Evolutionary conservation across 2,113 vertebrate species (phyloP).

Genomic region (Melanerpes aurifrons): DNA sequence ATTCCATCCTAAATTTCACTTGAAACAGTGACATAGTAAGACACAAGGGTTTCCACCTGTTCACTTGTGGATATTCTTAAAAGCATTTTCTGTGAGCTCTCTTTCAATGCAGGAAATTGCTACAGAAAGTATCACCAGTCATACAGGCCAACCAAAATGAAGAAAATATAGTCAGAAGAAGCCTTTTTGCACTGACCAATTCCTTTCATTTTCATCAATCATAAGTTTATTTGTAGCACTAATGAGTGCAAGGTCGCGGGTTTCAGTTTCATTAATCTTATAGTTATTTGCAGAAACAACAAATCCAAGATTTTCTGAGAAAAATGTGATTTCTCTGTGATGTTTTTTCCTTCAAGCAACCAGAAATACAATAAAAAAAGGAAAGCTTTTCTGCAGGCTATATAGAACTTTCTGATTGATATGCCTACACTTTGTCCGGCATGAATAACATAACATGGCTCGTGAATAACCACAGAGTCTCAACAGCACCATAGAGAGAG

Average conservation of each 20-base stretch:
- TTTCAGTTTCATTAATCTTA: slow-evolving; percentile 5
- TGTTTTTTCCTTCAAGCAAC: neutral
- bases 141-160: neutral
- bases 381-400: neutral
- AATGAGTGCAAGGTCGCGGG: neutral
- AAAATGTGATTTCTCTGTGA: neutral
- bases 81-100: neutral
- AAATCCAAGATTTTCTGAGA: neutral
- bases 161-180: neutral
- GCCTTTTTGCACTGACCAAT: neutral
- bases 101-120: neutral
- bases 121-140: neutral
- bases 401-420: neutral
- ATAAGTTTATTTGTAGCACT: neutral
- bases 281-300: neutral
- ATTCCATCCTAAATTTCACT: neutral
- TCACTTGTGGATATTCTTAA: slow-evolving; percentile 24
- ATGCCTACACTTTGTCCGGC: neutral
- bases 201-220: neutral
- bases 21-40: neutral
- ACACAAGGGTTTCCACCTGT: neutral
- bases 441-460: neutral
- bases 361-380: neutral
- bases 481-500: too few species aligned
- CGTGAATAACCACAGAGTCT: neutral